These are phyloP conservation scores for Pollenia labialis DNA, from an alignment of 2,888 invertebrate species.

Conservation along the genomic window DNA sequence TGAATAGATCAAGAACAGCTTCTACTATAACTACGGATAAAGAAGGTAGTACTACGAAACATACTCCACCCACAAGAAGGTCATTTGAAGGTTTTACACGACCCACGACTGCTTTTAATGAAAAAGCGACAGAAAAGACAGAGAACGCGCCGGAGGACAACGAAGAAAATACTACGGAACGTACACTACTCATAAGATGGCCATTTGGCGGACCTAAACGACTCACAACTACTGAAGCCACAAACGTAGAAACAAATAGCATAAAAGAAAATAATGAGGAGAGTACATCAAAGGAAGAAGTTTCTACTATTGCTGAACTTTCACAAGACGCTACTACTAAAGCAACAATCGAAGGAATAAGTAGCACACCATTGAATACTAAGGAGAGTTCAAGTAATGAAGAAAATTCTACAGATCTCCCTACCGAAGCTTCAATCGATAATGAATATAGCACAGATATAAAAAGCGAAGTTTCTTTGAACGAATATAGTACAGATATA, in stretches of 20 bases:
- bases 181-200: constrained; percentile 1
- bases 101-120: background rate
- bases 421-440: constrained; percentile 5
- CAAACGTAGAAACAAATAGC: background rate
- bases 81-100: background rate
- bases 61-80: constrained; percentile 3
- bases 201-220: background rate
- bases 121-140: background rate
- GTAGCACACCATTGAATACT: background rate
- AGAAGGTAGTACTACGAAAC: background rate
- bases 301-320: too few relatives aligned
- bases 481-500: background rate
- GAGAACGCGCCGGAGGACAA: background rate
- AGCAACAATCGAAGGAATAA: too few relatives aligned
- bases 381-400: background rate
- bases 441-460: background rate
- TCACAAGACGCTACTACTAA: too few relatives aligned
- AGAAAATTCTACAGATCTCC: background rate
- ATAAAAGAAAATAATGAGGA: background rate
- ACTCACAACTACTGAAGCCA: background rate
- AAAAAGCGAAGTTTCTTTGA: background rate
- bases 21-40: background rate
- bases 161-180: background rate
- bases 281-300: background rate
- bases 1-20: background rate